Percentiles rank a stretch among this genome's conserved stretches.
Conservation (phyloP, 2,113 vertebrate genomes). For the Nesospiza acunhae region DNA sequence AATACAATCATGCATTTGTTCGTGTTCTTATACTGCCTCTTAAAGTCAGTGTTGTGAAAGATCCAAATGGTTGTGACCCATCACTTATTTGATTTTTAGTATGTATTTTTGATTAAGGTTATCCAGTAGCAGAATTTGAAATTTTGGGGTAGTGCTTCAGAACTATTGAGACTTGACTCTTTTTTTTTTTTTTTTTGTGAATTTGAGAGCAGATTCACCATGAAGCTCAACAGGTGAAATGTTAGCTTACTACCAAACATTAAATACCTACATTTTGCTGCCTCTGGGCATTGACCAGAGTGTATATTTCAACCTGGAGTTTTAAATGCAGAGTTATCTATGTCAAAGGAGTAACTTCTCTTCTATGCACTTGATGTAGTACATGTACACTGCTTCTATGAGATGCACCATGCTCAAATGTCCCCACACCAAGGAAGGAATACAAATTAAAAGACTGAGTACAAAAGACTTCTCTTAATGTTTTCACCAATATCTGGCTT, state of each 20-base stretch:
- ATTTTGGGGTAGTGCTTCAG: not conserved
- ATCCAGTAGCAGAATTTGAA: not conserved
- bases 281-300: not conserved
- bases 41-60: not conserved
- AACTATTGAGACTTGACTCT: not conserved
- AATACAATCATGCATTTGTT: not conserved
- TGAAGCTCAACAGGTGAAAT: not conserved
- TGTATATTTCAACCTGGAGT: not conserved
- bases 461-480: not conserved
- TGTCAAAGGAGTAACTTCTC: not conserved
- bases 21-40: not conserved
- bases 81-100: not conserved
- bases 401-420: not conserved
- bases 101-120: not conserved
- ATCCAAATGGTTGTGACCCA: not conserved
- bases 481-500: not conserved
- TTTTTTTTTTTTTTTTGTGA: not conserved
- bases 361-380: not conserved
- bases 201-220: not conserved
- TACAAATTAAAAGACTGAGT: not conserved
- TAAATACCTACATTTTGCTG: not conserved
- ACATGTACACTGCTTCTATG: not conserved
- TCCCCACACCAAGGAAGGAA: not conserved
- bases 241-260: not conserved
- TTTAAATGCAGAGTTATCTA: not conserved